Conservation (phyloP, 2,888 invertebrate species). For the Caprella mutica region DNA sequence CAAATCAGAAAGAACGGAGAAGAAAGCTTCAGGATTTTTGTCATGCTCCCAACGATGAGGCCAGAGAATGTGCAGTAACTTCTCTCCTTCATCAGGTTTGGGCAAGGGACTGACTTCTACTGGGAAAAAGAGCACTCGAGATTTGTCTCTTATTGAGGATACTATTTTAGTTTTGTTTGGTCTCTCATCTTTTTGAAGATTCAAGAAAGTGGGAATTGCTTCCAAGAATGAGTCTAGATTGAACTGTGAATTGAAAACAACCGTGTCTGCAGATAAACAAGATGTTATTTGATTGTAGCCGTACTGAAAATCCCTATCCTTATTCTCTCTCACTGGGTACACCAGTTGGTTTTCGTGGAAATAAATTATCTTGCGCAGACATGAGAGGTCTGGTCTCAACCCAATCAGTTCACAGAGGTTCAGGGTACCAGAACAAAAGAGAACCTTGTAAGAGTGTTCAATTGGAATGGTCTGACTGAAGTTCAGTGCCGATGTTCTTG, state of each 20-base stretch:
- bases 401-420: slow-evolving; percentile 59
- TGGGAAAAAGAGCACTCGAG: slow-evolving; percentile 41
- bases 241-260: slow-evolving; percentile 59
- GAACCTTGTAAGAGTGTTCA: slow-evolving; percentile 39
- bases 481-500: slow-evolving; percentile 54
- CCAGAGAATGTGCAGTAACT: slow-evolving; percentile 56
- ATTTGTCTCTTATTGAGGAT: slow-evolving; percentile 40
- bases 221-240: slow-evolving; percentile 56
- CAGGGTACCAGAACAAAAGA: slow-evolving; percentile 58
- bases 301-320: slow-evolving; percentile 61
- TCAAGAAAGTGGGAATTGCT: slow-evolving; percentile 50
- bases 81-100: slow-evolving; percentile 34
- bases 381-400: slow-evolving; percentile 51
- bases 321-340: slow-evolving; percentile 54
- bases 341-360: slow-evolving; percentile 67
- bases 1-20: slow-evolving; percentile 46
- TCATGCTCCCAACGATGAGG: slow-evolving; percentile 68
- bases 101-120: slow-evolving; percentile 35
- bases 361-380: slow-evolving; percentile 54
- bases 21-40: slow-evolving; percentile 56
- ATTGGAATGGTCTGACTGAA: slow-evolving; percentile 51
- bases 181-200: slow-evolving; percentile 53
- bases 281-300: slow-evolving; percentile 62
- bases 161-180: slow-evolving; percentile 43
- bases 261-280: slow-evolving; percentile 57